Percentiles rank a stretch among this genome's conserved stretches.
Conservation (phyloP, 2,797 vertebrate species). For the Alauda arvensis region DNA sequence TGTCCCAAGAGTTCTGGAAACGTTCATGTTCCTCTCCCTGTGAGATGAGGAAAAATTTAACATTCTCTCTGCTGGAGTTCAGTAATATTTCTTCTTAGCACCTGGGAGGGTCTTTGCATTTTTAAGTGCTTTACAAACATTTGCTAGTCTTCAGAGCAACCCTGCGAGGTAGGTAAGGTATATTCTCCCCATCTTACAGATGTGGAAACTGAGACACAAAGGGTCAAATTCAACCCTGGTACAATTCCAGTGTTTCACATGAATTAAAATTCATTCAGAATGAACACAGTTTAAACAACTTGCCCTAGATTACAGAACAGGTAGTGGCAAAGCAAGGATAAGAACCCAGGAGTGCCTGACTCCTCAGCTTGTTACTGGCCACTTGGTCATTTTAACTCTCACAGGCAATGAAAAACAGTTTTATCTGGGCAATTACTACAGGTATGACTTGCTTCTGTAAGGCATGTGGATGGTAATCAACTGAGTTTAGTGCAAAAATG, state of each 20-base stretch:
- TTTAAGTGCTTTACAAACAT: constrained; percentile 63
- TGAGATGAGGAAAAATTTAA: constrained; percentile 4
- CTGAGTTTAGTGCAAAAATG: constrained; percentile 40
- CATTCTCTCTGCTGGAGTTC: constrained; percentile 13
- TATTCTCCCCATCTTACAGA: constrained; percentile 49
- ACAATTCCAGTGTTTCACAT: constrained; percentile 53
- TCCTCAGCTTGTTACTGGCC: constrained; percentile 9
- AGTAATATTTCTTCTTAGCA: constrained; percentile 51
- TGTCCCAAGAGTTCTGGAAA: constrained; percentile 10
- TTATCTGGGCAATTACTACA: constrained; percentile 29
- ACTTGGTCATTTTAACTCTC: constrained; percentile 21
- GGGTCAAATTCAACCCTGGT: constrained; percentile 39
- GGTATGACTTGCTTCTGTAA: constrained; percentile 57
- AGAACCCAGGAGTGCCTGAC: constrained; percentile 1
- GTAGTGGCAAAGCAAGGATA: constrained; percentile 26
- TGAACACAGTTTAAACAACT: constrained; percentile 22
- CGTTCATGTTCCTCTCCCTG: not conserved
- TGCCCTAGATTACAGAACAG: constrained; percentile 31
- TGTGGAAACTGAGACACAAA: constrained; percentile 43
- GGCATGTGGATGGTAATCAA: constrained; percentile 61
- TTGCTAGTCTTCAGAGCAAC: constrained; percentile 38
- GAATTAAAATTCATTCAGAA: constrained; percentile 36
- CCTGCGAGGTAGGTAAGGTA: constrained; percentile 59
- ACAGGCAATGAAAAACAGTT: not conserved
- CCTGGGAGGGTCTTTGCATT: constrained; percentile 60